Evolutionary conservation across 2,113 vertebrate species (phyloP).

Genomic region (Embiotoca jacksoni): DNA sequence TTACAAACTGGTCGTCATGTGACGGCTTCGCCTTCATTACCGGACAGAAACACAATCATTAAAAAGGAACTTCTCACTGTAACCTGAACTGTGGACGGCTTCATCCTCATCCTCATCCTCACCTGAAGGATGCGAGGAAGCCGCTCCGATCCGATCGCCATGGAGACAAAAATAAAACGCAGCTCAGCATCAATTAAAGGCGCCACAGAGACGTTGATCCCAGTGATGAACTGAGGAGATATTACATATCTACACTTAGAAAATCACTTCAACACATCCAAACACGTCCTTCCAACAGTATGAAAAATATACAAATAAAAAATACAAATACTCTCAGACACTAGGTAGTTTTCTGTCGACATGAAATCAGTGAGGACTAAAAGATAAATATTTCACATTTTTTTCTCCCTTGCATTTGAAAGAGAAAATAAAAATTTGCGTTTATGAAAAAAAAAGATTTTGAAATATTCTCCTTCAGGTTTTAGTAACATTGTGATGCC

Average conservation of each 20-base stretch:
- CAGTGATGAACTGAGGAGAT: slow-evolving; percentile 74
- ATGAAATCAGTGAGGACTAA: slow-evolving; percentile 83
- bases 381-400: slow-evolving; percentile 87
- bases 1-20: not conserved
- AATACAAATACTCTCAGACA: slow-evolving; percentile 82
- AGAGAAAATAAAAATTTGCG: slow-evolving; percentile 69
- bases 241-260: slow-evolving; percentile 78
- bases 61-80: not conserved
- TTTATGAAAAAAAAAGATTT: slow-evolving; percentile 68
- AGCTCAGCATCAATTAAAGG: slow-evolving; percentile 49
- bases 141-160: not conserved
- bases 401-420: slow-evolving; percentile 66
- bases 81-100: too few relatives aligned
- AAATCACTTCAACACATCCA: slow-evolving; percentile 78
- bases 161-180: too few relatives aligned
- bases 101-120: too few relatives aligned
- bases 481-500: slow-evolving; percentile 78
- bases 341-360: slow-evolving; percentile 83
- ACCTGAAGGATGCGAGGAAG: too few relatives aligned
- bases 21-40: slow-evolving; percentile 61
- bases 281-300: slow-evolving; percentile 81
- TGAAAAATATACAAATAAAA: slow-evolving; percentile 84
- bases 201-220: slow-evolving; percentile 49
- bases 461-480: slow-evolving; percentile 77
- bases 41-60: slow-evolving; percentile 51